Base-by-base conservation (phyloP, 2,888 invertebrate genomes). In the Elysia crispata region DNA sequence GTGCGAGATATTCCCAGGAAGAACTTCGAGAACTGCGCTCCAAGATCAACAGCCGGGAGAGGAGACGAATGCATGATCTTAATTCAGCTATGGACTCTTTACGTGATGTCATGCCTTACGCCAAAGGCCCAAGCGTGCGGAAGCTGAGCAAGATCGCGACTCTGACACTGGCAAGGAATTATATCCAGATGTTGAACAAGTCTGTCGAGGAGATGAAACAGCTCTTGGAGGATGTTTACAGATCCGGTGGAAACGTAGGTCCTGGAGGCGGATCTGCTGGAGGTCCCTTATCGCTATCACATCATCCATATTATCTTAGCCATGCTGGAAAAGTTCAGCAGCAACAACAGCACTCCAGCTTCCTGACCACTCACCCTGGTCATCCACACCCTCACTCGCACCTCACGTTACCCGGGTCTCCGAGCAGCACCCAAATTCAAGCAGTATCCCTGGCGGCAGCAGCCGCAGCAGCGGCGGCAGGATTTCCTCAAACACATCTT, bases 31-130 rank as follows among this genome's bases (percentile, higher is more conserved):
- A 86, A 6, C 57, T 86, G 33, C 80, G 89, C 18, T 79, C 85
- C 6, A 87, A 87, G 78, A 88, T 92, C 23, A 92, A 92, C 85
- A 88, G 89, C 33, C 85, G 92, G 54, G 92, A 92, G 82, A 84
- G 92, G 28, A 88, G 88, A 79, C 85, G 92, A 57, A 92, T 92
- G 92, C 92, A 92, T 83, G 92, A 92, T 81, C 85, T 92, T 54
- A 92, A 92, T 83, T 87, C 89, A 15, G 91, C 91, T 8, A 85
- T 91, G 86, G 91, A 91, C 33, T 83, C 84, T 20, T 82, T 91
- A 33, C 83, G 91, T 6, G 88, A 89, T 23, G 89, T 90, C 31
- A 90, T 90, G 86, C 89, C 89, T 11, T 87, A 87, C 79, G 85
- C 86, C 31, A 84, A 85, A 78, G 87, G 87, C 8, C 89, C 89